A percentile compares a stretch with the other conserved stretches of the same genome.
Conservation (phyloP, 2,113 vertebrate genomes). For the Suricata suricatta region DNA sequence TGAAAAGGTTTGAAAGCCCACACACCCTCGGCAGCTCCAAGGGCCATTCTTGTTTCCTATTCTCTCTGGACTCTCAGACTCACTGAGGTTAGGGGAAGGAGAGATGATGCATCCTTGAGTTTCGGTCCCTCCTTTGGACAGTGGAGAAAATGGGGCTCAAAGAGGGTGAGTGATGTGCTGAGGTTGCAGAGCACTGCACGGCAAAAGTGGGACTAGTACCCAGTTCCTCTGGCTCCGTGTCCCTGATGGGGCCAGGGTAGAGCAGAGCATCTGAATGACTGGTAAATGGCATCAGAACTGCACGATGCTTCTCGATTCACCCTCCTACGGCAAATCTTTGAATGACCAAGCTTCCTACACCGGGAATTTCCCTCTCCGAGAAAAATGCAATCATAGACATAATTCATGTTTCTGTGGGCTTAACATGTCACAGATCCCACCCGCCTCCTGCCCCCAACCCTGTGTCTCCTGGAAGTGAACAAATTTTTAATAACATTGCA, state of each 20-base stretch:
- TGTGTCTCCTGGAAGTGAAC: background rate
- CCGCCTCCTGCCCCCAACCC: background rate
- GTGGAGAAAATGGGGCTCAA: background rate
- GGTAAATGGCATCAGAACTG: background rate
- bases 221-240: background rate
- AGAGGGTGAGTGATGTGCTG: background rate
- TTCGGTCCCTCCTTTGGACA: background rate
- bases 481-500: background rate
- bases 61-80: background rate
- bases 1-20: background rate
- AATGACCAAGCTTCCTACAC: background rate
- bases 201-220: background rate
- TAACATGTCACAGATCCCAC: background rate
- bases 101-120: background rate
- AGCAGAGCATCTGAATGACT: background rate
- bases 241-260: background rate
- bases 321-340: too few relatives aligned
- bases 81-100: background rate
- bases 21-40: background rate
- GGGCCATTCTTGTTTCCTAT: background rate
- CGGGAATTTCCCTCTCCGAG: accelerated
- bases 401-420: too few relatives aligned
- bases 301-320: accelerated
- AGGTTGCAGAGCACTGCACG: background rate
- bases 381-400: accelerated